These are phyloP conservation scores for Dromas ardeola DNA, from an alignment of 2,113 vertebrate species.

Conservation along the genomic window DNA sequence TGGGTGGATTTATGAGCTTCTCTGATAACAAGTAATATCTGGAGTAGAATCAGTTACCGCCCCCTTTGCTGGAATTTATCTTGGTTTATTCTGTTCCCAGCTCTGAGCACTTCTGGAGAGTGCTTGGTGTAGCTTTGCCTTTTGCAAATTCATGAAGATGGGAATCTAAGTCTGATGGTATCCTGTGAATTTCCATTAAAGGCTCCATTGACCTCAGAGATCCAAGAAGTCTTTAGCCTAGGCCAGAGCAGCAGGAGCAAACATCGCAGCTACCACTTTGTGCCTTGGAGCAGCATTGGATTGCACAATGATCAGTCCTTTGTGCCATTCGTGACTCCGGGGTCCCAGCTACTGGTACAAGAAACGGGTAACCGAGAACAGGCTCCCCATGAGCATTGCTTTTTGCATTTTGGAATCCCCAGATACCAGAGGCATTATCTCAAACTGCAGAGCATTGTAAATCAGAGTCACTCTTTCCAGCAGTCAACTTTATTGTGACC, in stretches of 20 bases:
- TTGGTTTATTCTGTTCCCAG: conserved; percentile 44
- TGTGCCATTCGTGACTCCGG: background rate
- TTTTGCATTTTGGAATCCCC: background rate
- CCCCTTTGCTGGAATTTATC: conserved; percentile 43
- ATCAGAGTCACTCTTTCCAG: background rate
- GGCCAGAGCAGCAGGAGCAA: background rate
- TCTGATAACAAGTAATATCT: conserved; percentile 59
- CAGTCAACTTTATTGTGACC: background rate
- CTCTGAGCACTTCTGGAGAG: conserved; percentile 9
- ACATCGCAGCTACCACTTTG: accelerated
- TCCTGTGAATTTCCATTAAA: background rate
- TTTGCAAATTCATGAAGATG: background rate
- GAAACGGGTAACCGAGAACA: background rate
- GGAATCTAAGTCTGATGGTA: background rate
- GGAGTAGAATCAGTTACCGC: background rate
- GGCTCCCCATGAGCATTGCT: background rate
- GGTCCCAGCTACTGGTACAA: background rate
- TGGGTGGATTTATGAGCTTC: conserved; percentile 63
- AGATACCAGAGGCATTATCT: background rate
- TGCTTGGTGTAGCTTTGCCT: background rate
- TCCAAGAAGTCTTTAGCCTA: background rate
- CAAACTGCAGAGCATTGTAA: background rate
- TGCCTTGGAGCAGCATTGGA: background rate
- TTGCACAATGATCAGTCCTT: background rate
- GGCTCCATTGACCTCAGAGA: background rate